Evolutionary conservation across 1,140 invertebrate species (phyloP).

Genomic region (Sycophaga agraensis): DNA sequence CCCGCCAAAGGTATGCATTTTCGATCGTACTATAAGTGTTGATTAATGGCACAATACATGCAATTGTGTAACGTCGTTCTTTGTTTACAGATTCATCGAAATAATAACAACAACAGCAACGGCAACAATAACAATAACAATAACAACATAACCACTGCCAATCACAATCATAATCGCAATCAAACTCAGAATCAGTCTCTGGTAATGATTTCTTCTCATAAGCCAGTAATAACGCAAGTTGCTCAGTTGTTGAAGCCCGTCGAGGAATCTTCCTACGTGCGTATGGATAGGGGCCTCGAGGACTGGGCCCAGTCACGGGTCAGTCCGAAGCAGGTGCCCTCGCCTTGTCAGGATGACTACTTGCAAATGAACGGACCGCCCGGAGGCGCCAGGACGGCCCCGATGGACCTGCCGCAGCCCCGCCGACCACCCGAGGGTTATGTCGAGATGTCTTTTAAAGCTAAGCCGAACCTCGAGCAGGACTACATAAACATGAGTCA

Average conservation of each 20-base stretch:
- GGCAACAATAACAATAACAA: conserved; percentile 44
- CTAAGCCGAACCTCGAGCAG: conserved; percentile 46
- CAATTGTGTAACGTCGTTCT: not conserved
- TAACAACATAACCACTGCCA: conserved; percentile 51
- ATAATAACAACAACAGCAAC: conserved; percentile 43
- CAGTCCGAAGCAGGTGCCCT: conserved; percentile 50
- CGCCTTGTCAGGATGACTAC: conserved; percentile 51
- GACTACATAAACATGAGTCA: conserved; percentile 57
- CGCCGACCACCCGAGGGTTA: conserved; percentile 61
- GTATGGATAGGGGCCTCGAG: conserved; percentile 45
- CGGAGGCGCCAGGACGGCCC: conserved; percentile 49
- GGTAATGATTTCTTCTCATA: conserved; percentile 43
- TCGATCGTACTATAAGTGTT: too few relatives aligned
- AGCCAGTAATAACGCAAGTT: conserved; percentile 42
- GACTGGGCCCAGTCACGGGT: conserved; percentile 44
- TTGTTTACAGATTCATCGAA: conserved; percentile 48
- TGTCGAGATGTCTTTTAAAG: conserved; percentile 63
- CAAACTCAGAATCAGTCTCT: conserved; percentile 50
- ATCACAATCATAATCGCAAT: conserved; percentile 47
- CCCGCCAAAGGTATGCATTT: conserved; percentile 46
- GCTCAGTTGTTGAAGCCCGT: conserved; percentile 46
- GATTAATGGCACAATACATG: too few relatives aligned
- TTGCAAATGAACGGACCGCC: conserved; percentile 55
- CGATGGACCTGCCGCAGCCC: conserved; percentile 53
- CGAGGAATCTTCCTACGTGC: conserved; percentile 50